Evolutionary conservation across 2,888 invertebrate genomes (phyloP).

Genomic region (Acronicta aceris): DNA sequence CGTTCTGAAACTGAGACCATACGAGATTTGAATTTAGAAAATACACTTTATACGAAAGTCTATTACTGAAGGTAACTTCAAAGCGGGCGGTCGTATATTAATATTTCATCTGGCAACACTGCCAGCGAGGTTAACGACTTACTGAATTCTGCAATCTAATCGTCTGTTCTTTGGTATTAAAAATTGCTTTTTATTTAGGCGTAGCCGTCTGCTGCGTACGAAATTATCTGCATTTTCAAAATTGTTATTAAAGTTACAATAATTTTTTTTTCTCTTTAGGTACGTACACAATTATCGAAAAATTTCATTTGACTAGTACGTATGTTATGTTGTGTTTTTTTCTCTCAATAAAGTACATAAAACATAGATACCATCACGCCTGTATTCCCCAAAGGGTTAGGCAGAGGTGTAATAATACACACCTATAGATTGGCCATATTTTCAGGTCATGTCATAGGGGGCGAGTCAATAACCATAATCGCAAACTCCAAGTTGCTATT

Average conservation of each 20-base stretch:
- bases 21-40: constrained; percentile 54
- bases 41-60: constrained; percentile 57
- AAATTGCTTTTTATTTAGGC: constrained; percentile 35
- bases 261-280: no score
- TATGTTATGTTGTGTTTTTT: no score
- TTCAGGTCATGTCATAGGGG: no score
- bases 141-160: constrained; percentile 55
- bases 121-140: constrained; percentile 57
- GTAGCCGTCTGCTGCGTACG: not conserved
- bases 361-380: no score
- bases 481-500: no score
- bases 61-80: constrained; percentile 59
- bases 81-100: constrained; percentile 59
- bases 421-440: no score
- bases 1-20: constrained; percentile 30
- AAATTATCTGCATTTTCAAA: constrained; percentile 18
- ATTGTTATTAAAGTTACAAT: not conserved
- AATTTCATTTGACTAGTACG: not conserved
- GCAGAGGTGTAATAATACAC: no score
- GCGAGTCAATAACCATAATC: no score
- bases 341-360: no score
- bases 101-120: constrained; percentile 63
- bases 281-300: not conserved
- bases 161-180: constrained; percentile 30
- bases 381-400: no score